A percentile compares a stretch with the other conserved stretches of the same genome.
phyloP scores from a whole-genome alignment of 2,888 invertebrate species.

The Eutolmus rufibarbis region DNA sequence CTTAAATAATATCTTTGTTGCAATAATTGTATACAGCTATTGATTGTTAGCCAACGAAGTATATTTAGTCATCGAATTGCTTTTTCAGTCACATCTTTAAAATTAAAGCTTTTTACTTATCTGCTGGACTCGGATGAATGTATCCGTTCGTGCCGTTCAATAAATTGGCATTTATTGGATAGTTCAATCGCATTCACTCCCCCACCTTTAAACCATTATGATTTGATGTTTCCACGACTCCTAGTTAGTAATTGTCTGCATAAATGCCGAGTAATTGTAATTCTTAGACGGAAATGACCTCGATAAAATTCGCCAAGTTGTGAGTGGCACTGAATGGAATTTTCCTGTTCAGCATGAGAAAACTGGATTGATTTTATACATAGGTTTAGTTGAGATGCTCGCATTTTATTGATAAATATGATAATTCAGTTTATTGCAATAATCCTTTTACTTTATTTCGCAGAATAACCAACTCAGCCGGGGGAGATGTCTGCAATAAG shows the following conservation, averaged over 20 bases:
- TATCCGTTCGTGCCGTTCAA: neutral
- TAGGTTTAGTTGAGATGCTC: neutral
- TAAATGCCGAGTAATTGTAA: neutral
- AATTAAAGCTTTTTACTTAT: neutral
- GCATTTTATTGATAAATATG: neutral
- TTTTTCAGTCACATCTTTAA: neutral
- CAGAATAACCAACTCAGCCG: neutral
- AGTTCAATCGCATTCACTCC: neutral
- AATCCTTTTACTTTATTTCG: neutral
- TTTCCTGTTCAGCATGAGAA: conserved; percentile 4
- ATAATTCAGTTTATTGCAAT: neutral
- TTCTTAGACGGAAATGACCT: neutral
- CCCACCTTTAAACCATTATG: neutral
- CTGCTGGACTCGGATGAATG: neutral
- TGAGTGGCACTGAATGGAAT: conserved; percentile 3
- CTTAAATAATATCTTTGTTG: neutral
- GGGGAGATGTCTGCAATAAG: conserved; percentile 68
- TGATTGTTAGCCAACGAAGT: neutral
- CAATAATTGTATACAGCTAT: neutral
- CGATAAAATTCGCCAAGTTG: neutral
- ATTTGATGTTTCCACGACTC: neutral
- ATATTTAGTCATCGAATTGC: neutral
- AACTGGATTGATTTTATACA: conserved; percentile 2
- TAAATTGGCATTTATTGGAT: neutral
- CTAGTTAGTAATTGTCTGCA: neutral